Evolutionary conservation across 2,888 invertebrate species (phyloP).

Genomic region (Malacosoma neustria): DNA sequence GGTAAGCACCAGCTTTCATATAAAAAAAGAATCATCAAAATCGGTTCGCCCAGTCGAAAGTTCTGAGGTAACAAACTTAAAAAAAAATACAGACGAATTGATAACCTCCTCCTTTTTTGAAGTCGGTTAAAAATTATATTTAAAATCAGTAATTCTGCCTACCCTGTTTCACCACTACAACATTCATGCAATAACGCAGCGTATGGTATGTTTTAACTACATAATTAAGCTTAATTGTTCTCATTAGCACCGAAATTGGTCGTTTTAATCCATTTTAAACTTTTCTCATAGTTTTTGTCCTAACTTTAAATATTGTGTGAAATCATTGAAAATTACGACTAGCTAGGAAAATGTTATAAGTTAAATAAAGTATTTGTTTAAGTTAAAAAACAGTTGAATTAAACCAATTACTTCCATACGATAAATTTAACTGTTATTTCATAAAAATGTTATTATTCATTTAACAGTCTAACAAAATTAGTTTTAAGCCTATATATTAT

Average conservation of each 20-base stretch:
- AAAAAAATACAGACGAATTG: no score
- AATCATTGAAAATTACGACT: not conserved
- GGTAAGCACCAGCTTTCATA: no score
- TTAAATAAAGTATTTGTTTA: not conserved
- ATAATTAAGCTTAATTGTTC: conserved; percentile 5
- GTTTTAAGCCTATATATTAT: no score
- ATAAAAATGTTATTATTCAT: no score
- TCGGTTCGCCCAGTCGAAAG: no score
- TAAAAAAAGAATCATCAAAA: no score
- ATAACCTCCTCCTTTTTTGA: no score
- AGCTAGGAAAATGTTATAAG: not conserved
- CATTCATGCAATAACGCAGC: conserved; percentile 8
- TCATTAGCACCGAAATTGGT: conserved; percentile 10
- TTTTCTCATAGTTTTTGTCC: conserved; percentile 13
- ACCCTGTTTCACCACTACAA: conserved; percentile 9
- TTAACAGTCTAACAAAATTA: no score
- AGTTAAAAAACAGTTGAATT: not conserved
- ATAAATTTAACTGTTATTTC: no score
- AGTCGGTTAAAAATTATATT: no score
- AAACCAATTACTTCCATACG: no score
- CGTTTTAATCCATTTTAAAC: not conserved
- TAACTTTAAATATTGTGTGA: not conserved
- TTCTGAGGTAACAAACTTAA: no score
- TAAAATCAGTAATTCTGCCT: not conserved
- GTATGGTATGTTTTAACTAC: not conserved